Base-by-base conservation (phyloP, 2,113 vertebrate species). In the Caranx ignobilis region DNA sequence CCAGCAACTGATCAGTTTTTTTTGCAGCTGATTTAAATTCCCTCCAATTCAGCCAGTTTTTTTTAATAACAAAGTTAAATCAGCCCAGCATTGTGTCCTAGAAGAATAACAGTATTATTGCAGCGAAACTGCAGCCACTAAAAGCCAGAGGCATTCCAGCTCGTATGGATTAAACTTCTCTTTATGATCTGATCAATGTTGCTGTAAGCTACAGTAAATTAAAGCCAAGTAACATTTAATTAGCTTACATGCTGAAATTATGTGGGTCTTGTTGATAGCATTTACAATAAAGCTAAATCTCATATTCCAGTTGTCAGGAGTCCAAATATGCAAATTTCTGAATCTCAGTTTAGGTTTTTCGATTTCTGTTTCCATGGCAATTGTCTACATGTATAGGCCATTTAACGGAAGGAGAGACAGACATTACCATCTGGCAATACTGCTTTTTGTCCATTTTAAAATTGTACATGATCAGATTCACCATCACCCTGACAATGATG, bases 1-100 rank as follows among this genome's bases (percentile, higher is more conserved):
- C 82, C 68, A 79, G 92, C 84, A 93, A 94, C 92, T 19, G 60
- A 77, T 82, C n/a, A 69, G 16, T 13, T 18, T 55, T 4, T 13
- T 18, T 55, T 4, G 16, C 47, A 21, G 31, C 59, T 87, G 72
- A 75, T 84, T 68, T 63, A 61, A 50, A 79, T 79, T 64, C 56
- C 26, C 18, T 87, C 50, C 32, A 34, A 85, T 81, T 76, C 50
- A 71, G 35, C 34, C 76, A 77, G 37, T 64, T 79, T 77, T 75
- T 64, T 67, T 78, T 70, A 5, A 62, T 3, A 71, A 34, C 9
- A 35, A 12, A 10, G 52, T 7, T 15, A 68, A 19, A 34, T 59
- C 65, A 47, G 15, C 48, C 31, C 19, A 35, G 35, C 2, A 12
- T 12, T 31, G 26, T 45, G 11, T 63, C 39, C 15, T n/a, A 31